Evolutionary conservation across 2,113 vertebrate genomes (phyloP), one percentile per base, ranked within the genome.

Genomic region (Dromiciops gliroides): DNA sequence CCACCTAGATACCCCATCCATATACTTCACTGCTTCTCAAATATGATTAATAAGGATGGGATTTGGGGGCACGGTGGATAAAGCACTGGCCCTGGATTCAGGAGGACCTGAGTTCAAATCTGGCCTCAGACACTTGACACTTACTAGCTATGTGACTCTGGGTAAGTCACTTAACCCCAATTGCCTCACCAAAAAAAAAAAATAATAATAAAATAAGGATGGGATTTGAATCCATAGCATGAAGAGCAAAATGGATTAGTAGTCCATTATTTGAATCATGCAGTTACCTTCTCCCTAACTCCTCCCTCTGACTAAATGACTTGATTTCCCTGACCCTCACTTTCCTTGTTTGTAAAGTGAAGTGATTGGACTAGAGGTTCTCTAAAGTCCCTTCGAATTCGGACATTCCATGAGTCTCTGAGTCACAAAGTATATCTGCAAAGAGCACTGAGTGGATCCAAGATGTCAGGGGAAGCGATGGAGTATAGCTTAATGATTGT

Each of bases 261-360:
- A 89, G 50, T 56, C 5, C 44, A 23, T 1, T 25, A 37, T 19
- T 89, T 52, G 6, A 91, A n/a, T 49, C 22, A 16, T 60, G 11
- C n/a, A 83, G n/a, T 44, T 44, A n/a, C 10, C 22, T 90, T 25
- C 93, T 75, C 44, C 44, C 24, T 89, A n/a, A 50, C 88, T 83
- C 67, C n/a, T 44, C 67, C 19, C 5, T 22, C n/a, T n/a, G 12
- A 56, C 24, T 28, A 91, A 89, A 50, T 67, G 37, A 50, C 51
- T 28, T 51, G 89, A 52, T 24, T 7, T 37, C 2, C 47, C 1
- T 75, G 25, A 47, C 31, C 1, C 14, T 97, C 47, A 48, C 25
- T 24, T 93, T 83, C 67, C 93, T 92, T 51, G 67, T 1, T 19
- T 93, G 24, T 50, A 91, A 93, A 96, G 89, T 48, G 50, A 92